These are phyloP conservation scores for Lampropteryx suffumata DNA, from an alignment of 2,888 invertebrate species.

Conservation along the genomic window DNA sequence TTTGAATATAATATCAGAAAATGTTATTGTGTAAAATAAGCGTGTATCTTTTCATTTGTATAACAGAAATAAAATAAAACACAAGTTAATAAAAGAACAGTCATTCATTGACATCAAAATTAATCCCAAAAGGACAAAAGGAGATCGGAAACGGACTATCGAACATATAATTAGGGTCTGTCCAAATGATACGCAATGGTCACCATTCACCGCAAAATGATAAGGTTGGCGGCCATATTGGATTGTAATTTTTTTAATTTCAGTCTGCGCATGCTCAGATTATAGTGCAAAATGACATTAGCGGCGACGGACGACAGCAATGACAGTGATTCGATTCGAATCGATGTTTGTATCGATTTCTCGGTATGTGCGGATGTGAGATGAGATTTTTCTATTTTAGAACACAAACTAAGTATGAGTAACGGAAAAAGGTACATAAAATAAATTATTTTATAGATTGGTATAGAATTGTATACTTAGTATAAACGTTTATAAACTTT, in stretches of 20 bases:
- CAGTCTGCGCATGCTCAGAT: slow-evolving; percentile 67
- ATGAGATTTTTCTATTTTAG: slow-evolving; percentile 19
- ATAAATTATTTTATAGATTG: too few relatives aligned
- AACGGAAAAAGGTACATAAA: too few relatives aligned
- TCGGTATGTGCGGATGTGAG: slow-evolving; percentile 35
- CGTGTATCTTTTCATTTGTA: too few relatives aligned
- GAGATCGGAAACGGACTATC: slow-evolving; percentile 56
- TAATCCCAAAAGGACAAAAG: slow-evolving; percentile 42
- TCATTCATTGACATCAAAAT: slow-evolving; percentile 25
- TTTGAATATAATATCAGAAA: too few relatives aligned
- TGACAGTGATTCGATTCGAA: slow-evolving; percentile 56
- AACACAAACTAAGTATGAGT: slow-evolving; percentile 4
- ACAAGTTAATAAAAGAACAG: slow-evolving; percentile 5
- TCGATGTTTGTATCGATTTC: slow-evolving; percentile 53
- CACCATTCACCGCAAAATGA: slow-evolving; percentile 71
- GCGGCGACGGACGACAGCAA: slow-evolving; percentile 60
- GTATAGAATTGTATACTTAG: too few relatives aligned
- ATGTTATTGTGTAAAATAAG: too few relatives aligned
- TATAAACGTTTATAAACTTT: too few relatives aligned
- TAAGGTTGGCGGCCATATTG: slow-evolving; percentile 67
- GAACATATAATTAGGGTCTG: slow-evolving; percentile 58
- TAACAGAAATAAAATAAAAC: slow-evolving; percentile 6
- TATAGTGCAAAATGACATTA: slow-evolving; percentile 66
- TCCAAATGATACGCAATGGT: slow-evolving; percentile 44
- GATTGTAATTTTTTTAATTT: slow-evolving; percentile 70